Conservation (phyloP, 2,797 vertebrate genomes). For the Arnoldichthys spilopterus region DNA sequence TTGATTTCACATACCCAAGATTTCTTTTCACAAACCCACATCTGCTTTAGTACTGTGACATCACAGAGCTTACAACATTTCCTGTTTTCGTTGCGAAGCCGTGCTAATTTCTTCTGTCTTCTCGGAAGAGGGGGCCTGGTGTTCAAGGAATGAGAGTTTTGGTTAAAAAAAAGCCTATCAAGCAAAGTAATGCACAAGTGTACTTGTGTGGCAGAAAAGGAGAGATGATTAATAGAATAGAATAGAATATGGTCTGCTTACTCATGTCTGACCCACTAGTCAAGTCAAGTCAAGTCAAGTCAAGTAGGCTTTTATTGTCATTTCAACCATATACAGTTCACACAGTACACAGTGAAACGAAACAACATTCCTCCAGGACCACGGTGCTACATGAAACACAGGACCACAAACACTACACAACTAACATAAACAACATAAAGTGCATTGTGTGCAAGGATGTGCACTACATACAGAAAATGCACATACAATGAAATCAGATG, state of each 20-base stretch:
- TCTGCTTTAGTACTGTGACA: slow-evolving; percentile 21
- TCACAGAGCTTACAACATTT: slow-evolving; percentile 49
- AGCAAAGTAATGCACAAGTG: neutral
- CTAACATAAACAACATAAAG: no score
- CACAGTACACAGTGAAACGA: no score
- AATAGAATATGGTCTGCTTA: neutral
- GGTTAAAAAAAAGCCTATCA: neutral
- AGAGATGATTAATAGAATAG: neutral
- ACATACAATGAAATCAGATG: no score
- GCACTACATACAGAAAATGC: no score
- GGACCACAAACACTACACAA: no score
- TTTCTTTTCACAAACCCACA: neutral
- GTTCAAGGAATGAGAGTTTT: neutral
- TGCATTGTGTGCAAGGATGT: no score
- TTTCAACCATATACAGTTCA: no score
- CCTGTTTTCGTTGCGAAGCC: slow-evolving; percentile 44
- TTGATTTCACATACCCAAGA: slow-evolving; percentile 63
- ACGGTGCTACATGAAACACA: no score
- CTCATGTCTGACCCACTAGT: neutral
- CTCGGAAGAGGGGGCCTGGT: neutral
- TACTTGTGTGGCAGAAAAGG: neutral
- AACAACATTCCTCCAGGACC: no score
- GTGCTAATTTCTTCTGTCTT: slow-evolving; percentile 40
- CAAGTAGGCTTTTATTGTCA: no score
- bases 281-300: no score